Conservation (phyloP, 2,113 vertebrate genomes). For the Dicentrarchus labrax region DNA sequence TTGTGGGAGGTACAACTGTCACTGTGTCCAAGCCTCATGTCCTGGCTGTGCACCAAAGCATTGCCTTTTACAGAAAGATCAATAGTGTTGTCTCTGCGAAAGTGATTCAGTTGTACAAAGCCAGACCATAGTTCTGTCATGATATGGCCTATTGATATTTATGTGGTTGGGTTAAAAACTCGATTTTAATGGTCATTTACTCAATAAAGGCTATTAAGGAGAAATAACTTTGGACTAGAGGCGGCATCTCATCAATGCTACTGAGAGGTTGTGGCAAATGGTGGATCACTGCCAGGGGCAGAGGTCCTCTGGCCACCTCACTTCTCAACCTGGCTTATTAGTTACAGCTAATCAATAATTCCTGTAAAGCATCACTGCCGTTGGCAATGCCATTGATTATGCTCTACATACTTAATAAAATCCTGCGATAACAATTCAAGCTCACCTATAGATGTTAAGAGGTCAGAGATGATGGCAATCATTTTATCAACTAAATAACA, state of each 20-base stretch:
- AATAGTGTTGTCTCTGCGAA: slow-evolving; percentile 81
- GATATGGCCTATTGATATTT: slow-evolving; percentile 82
- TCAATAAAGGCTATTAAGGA: slow-evolving; percentile 83
- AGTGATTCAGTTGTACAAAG: slow-evolving; percentile 77
- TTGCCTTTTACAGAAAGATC: slow-evolving; percentile 80
- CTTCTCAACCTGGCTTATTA: slow-evolving; percentile 58
- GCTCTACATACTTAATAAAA: background rate
- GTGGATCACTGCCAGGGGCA: slow-evolving; percentile 47
- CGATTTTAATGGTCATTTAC: slow-evolving; percentile 80
- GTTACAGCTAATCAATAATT: slow-evolving; percentile 49
- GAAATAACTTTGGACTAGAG: slow-evolving; percentile 72
- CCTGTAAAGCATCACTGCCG: slow-evolving; percentile 19
- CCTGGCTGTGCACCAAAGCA: slow-evolving; percentile 72
- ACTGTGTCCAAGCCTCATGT: slow-evolving; percentile 44
- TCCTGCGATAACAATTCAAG: slow-evolving; percentile 1
- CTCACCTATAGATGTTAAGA: background rate
- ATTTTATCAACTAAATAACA: slow-evolving; percentile 1
- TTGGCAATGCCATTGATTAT: slow-evolving; percentile 27
- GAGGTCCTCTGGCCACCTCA: slow-evolving; percentile 30
- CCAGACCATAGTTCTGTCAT: slow-evolving; percentile 57
- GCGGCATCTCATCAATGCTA: slow-evolving; percentile 59
- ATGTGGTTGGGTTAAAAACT: slow-evolving; percentile 82
- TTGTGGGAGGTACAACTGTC: slow-evolving; percentile 48
- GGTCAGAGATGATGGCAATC: slow-evolving; percentile 15
- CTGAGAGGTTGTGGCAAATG: slow-evolving; percentile 39